Base-by-base conservation (phyloP, 2,113 vertebrate species). In the Dermatemys mawii region DNA sequence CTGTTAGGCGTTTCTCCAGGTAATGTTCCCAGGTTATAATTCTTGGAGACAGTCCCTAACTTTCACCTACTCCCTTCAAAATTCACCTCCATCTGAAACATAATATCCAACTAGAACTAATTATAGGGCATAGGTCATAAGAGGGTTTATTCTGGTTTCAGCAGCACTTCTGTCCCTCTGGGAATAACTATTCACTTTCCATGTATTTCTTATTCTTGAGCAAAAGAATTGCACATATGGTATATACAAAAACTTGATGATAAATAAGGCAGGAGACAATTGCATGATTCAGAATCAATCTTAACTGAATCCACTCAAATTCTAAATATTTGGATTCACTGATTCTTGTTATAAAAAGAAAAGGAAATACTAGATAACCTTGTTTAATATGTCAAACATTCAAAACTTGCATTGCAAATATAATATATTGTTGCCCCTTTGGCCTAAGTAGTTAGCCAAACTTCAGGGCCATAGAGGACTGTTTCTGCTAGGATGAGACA, bases 371-470 rank as follows among this genome's bases (percentile, higher is more conserved):
- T 21, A 44, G 14, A 32, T 81, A 76, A 60, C 29, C 29, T 26
- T 87, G 81, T 60, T 50, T 5, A 76, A n/a, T 73, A 81, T 27
- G 17, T 22, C 2, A 83, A 94, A 87, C 13, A 14, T 17, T 89
- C 90, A 51, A 73, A 86, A 91, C 83, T 67, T 86, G 4, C 8
- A 90, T 79, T 85, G 44, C 19, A 82, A 1, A 8, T 19, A 49
- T 16, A 44, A 8, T 90, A 51, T 12, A 83, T 35, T 19, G 41
- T 7, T 6, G 11, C 14, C 67, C 84, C 29, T 70, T 84, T 51
- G 44, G 24, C 49, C 86, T 26, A 80, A 79, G n/a, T 16, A 89
- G 5, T 0, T 0, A 89, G 16, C 7, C 76, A 60, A 48, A 70
- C 10, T 70, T 70, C n/a, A 70, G 35, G 29, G 29, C 27, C 29